These are phyloP conservation scores for Zaprionus davidi DNA, from an alignment of 1,140 invertebrate species.

Conservation along the genomic window DNA sequence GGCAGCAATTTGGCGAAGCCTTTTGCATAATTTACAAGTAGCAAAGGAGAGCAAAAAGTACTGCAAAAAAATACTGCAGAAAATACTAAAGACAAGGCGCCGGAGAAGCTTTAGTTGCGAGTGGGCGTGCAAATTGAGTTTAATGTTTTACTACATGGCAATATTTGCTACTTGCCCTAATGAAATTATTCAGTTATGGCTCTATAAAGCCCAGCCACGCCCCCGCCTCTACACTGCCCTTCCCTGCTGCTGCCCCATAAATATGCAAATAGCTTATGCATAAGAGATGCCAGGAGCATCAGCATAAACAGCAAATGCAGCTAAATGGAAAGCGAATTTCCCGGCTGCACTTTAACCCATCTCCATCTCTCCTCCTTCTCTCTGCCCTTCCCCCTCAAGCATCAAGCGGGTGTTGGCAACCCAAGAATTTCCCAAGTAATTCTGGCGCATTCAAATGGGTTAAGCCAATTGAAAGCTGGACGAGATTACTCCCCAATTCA, in stretches of 20 bases:
- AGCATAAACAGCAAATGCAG: constrained; percentile 34
- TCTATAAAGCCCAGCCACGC: constrained; percentile 34
- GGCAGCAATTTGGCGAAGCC: constrained; percentile 70
- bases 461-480: neutral
- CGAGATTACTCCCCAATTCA: neutral
- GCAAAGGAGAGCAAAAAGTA: constrained; percentile 51
- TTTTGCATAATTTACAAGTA: constrained; percentile 81
- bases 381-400: neutral
- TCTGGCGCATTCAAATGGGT: neutral
- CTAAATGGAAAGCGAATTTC: constrained; percentile 13
- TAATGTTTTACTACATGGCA: constrained; percentile 62
- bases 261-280: constrained; percentile 65
- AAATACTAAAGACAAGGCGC: constrained; percentile 38
- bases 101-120: neutral
- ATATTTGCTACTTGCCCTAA: constrained; percentile 68
- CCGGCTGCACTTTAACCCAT: neutral
- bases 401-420: neutral
- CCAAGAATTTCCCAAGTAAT: neutral
- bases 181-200: constrained; percentile 75
- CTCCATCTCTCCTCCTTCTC: no score
- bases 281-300: constrained; percentile 45
- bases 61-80: constrained; percentile 19
- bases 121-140: constrained; percentile 53
- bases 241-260: constrained; percentile 29
- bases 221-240: neutral